Percentiles rank a stretch among this genome's conserved stretches.
Evolutionary conservation across 2,797 vertebrate genomes (phyloP).

Genomic region (Poeciliopsis presidionis): DNA sequence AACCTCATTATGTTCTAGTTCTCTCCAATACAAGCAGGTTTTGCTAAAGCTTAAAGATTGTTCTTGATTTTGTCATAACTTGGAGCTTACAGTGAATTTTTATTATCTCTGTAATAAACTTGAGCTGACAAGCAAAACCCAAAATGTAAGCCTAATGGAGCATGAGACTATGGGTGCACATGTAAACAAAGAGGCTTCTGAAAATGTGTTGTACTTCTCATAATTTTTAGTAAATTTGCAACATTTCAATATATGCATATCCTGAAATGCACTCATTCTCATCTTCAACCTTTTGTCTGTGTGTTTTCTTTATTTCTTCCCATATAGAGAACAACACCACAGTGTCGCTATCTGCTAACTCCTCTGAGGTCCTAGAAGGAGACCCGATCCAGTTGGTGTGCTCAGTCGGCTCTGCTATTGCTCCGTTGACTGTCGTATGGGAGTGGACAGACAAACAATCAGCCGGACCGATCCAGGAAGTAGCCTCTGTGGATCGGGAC

Average conservation of each 20-base stretch:
- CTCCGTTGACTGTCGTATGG: slow-evolving; percentile 89
- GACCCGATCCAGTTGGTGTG: slow-evolving; percentile 89
- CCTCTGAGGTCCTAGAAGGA: slow-evolving; percentile 89
- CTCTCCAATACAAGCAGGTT: neutral
- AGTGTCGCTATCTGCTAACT: slow-evolving; percentile 87
- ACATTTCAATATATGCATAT: neutral
- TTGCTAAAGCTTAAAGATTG: neutral
- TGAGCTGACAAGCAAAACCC: neutral
- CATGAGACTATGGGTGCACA: neutral
- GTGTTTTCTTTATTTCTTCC: slow-evolving; percentile 7
- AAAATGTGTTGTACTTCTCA: neutral
- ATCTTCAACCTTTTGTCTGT: neutral
- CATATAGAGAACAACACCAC: slow-evolving; percentile 91
- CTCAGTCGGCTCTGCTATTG: slow-evolving; percentile 79
- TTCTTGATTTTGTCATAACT: neutral
- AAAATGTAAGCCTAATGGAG: neutral
- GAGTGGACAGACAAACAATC: slow-evolving; percentile 85
- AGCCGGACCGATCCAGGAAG: slow-evolving; percentile 79
- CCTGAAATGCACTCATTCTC: neutral
- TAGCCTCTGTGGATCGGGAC: slow-evolving; percentile 87
- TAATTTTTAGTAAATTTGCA: neutral
- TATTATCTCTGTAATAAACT: neutral
- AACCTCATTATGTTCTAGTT: neutral
- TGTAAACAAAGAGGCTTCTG: neutral
- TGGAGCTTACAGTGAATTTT: neutral